Base-by-base conservation (phyloP, 1,140 invertebrate species). In the Brachionus calyciflorus region DNA sequence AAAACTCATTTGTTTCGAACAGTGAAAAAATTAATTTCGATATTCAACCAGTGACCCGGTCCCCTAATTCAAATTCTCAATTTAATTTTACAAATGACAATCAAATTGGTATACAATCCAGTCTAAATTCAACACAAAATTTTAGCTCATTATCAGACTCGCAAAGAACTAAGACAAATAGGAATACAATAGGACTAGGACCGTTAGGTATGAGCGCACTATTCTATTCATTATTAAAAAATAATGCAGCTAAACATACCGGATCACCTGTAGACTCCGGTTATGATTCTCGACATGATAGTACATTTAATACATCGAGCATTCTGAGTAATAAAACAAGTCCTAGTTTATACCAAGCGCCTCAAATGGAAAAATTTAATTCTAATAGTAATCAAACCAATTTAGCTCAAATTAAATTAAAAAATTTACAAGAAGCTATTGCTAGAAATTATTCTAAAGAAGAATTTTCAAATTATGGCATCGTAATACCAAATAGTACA, bases 151-250 rank as follows among this genome's bases (percentile, higher is more conserved):
- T 30, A 33, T n/a, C 55, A 60, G 24, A 14, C 7, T n/a, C 26
- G 6, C 37, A 19, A 33, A 37, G 6, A 1, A 65, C 21, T 24
- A 9, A 41, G 19, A 2, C 40, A 3, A 41, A 65, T 14, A 65
- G 37, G 14, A 65, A 41, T 14, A 44, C 60, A 41, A 65, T 65
- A 19, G 60, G 60, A 24, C 37, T 65, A n/a, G 60, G 60, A 17
- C 44, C 60, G 1, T 26, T 65, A 6, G 60, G 60, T 6, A 65
- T 65, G 60, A 65, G 60, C 17, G 60, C 60, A 6, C 40, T 65
- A 1, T 65, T 65, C 21, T 65, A 65, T 41, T 65, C 60, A 14
- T 65, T 65, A 19, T 65, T 65, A 41, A 65, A 65, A 44, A 65
- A 44, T 21, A 65, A 65, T 9, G 24, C 60, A 1, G 14, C 44